Percentiles rank a stretch among this genome's conserved stretches.
Evolutionary conservation across 2,113 vertebrate genomes (phyloP).

Genomic region (Bombycilla garrulus): DNA sequence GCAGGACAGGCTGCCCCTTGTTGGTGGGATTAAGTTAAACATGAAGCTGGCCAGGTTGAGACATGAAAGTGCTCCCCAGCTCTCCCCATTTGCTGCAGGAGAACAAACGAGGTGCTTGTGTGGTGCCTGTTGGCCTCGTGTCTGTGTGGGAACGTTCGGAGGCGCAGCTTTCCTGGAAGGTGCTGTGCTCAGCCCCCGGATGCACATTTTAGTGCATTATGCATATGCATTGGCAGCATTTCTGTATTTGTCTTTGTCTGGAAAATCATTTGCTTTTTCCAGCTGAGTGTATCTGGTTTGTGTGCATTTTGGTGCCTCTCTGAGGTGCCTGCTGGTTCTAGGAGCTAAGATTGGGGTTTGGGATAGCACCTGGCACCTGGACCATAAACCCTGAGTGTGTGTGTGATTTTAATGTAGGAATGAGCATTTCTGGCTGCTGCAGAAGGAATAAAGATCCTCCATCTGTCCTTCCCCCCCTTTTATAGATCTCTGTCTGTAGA

Average conservation of each 20-base stretch:
- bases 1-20: neutral
- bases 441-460: neutral
- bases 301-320: neutral
- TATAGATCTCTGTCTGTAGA: neutral
- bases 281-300: neutral
- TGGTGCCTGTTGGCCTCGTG: neutral
- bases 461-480: neutral
- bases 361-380: neutral
- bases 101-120: neutral
- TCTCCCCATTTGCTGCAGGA: neutral
- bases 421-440: neutral
- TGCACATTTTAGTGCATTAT: neutral
- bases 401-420: neutral
- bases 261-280: constrained; percentile 28
- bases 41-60: neutral
- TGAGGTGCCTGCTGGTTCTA: neutral
- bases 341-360: neutral
- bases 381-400: neutral
- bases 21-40: neutral
- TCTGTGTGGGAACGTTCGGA: rapidly evolving
- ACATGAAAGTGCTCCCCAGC: neutral
- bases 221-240: neutral
- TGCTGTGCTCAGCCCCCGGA: neutral
- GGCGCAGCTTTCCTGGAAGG: constrained; percentile 1
- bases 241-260: neutral